Percentiles rank a stretch among this genome's conserved stretches.
These are phyloP conservation scores for Argopecten irradians DNA, from an alignment of 1,140 invertebrate genomes.

Conservation along the genomic window DNA sequence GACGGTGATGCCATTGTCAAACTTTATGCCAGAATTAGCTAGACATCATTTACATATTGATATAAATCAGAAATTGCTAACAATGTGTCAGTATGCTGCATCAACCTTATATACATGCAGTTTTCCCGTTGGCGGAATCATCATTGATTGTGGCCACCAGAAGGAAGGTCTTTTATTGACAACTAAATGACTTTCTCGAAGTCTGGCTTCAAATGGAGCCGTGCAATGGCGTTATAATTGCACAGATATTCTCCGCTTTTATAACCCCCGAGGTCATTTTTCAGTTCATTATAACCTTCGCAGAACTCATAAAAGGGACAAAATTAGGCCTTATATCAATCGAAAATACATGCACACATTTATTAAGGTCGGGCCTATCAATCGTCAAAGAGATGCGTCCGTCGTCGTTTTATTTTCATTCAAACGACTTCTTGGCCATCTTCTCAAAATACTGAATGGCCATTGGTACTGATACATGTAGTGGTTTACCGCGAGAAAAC, in stretches of 20 bases:
- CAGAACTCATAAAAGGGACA: not conserved
- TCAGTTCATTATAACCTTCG: conserved; percentile 9
- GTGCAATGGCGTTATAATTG: not conserved
- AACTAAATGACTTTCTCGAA: not conserved
- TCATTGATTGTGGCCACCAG: not conserved
- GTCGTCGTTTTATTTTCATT: no score
- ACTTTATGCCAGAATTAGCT: no score
- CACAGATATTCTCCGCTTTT: not conserved
- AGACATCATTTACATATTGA: no score
- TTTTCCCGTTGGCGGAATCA: not conserved
- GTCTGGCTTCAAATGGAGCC: not conserved
- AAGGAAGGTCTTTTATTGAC: conserved; percentile 9
- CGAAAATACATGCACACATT: not conserved
- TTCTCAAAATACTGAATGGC: no score
- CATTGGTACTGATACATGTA: no score
- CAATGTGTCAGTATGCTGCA: not conserved
- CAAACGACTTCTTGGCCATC: no score
- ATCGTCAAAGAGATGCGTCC: no score
- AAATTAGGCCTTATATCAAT: not conserved
- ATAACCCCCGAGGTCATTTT: not conserved
- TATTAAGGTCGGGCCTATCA: no score
- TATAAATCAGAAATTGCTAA: not conserved
- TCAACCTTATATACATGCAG: not conserved
- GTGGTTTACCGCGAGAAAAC: no score
- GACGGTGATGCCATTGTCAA: no score